Percentiles rank a stretch among this genome's conserved stretches.
Evolutionary conservation across 2,888 invertebrate genomes (phyloP).

Genomic region (Melanargia galathea): DNA sequence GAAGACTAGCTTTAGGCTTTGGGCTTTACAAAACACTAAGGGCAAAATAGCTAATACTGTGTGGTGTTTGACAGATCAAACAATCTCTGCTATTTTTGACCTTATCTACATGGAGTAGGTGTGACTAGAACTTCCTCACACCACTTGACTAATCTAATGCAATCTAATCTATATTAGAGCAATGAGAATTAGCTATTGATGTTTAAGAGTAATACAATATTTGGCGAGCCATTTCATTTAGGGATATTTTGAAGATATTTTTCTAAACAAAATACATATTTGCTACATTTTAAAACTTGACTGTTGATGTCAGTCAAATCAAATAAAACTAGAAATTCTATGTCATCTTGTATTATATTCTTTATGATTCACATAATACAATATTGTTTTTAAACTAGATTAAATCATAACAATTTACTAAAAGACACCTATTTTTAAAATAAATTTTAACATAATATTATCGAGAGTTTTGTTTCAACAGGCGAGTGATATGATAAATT

Average conservation of each 20-base stretch:
- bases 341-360: slow-evolving; percentile 81
- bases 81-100: too few relatives aligned
- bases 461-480: slow-evolving; percentile 71
- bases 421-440: slow-evolving; percentile 46
- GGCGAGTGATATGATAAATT: slow-evolving; percentile 84
- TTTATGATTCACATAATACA: slow-evolving; percentile 80
- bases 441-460: slow-evolving; percentile 64
- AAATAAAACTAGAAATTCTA: slow-evolving; percentile 65
- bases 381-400: slow-evolving; percentile 70
- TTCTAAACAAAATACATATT: neutral
- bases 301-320: neutral
- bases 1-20: too few relatives aligned
- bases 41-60: too few relatives aligned
- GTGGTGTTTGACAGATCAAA: too few relatives aligned
- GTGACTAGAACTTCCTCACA: too few relatives aligned
- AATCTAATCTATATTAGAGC: too few relatives aligned
- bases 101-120: too few relatives aligned
- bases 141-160: too few relatives aligned
- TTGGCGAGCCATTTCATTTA: too few relatives aligned
- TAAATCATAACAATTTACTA: slow-evolving; percentile 56
- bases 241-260: neutral
- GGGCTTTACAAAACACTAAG: too few relatives aligned
- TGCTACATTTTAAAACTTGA: neutral
- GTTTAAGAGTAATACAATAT: too few relatives aligned
- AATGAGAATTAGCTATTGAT: too few relatives aligned